These are phyloP conservation scores for Octomys mimax DNA, from an alignment of 2,797 vertebrate genomes.

Conservation along the genomic window DNA sequence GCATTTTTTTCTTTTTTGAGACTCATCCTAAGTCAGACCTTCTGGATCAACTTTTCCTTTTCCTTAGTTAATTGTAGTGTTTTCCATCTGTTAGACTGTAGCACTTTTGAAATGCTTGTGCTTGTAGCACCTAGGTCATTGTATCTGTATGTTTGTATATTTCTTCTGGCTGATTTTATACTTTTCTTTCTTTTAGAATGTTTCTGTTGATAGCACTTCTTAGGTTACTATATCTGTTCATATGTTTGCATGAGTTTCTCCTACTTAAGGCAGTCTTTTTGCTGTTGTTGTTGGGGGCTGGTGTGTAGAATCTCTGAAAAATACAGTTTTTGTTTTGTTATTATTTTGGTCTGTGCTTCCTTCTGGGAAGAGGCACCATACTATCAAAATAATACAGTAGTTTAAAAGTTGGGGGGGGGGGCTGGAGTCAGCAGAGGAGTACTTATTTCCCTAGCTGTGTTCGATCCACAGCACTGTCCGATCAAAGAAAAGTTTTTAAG, in stretches of 20 bases:
- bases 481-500: background rate
- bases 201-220: background rate
- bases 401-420: background rate
- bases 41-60: background rate
- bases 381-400: background rate
- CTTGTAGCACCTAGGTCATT: background rate
- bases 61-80: background rate
- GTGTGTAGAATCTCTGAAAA: background rate
- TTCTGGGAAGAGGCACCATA: background rate
- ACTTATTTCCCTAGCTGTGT: background rate
- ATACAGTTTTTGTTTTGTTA: background rate
- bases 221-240: background rate
- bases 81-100: background rate
- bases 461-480: background rate
- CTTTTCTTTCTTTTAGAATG: background rate
- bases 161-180: background rate
- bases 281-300: no score
- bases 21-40: background rate
- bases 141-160: background rate
- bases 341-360: background rate
- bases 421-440: background rate
- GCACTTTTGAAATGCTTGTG: background rate
- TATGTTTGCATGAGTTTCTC: background rate
- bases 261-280: background rate
- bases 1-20: background rate